phyloP scores from a whole-genome alignment of 53 echinoderm and acorn worm species.

The Holothuria scabra region DNA sequence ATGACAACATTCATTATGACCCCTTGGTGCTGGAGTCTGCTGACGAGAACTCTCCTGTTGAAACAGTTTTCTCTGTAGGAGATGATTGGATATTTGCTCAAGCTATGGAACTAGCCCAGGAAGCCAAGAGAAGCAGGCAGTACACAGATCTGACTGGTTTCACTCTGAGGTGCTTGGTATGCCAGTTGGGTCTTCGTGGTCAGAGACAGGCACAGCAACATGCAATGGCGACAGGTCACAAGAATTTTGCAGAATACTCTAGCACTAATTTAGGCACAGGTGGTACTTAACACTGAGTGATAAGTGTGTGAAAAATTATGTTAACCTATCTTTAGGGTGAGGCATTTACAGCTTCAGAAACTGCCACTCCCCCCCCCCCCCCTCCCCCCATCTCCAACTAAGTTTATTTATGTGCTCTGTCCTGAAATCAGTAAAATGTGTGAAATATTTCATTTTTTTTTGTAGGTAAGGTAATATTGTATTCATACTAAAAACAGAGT shows the following conservation, averaged over 20 bases:
- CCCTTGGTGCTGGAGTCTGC: conserved; percentile 64
- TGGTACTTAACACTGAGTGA: too few relatives aligned
- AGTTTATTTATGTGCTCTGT: too few relatives aligned
- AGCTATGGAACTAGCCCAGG: conserved; percentile 67
- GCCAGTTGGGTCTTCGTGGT: conserved; percentile 71
- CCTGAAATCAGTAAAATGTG: too few relatives aligned
- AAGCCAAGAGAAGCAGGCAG: conserved; percentile 71
- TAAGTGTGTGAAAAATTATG: too few relatives aligned
- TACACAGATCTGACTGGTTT: conserved; percentile 77
- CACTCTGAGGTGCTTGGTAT: conserved; percentile 68
- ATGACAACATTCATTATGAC: conserved; percentile 78
- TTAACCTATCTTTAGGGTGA: too few relatives aligned
- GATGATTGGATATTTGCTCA: conserved; percentile 68
- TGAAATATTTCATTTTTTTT: too few relatives aligned
- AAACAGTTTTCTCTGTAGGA: conserved; percentile 59
- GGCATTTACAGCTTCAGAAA: too few relatives aligned
- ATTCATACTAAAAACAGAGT: too few relatives aligned
- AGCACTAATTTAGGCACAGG: background rate
- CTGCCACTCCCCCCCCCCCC: too few relatives aligned
- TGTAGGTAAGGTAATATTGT: too few relatives aligned
- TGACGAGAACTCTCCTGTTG: background rate
- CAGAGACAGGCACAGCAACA: conserved; percentile 78
- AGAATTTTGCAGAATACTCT: conserved; percentile 76
- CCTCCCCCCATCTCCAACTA: too few relatives aligned
- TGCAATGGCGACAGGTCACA: conserved; percentile 76